A percentile compares a stretch with the other conserved stretches of the same genome.
These are phyloP conservation scores for Silurus aristotelis DNA, from an alignment of 2,797 vertebrate genomes.

Conservation along the genomic window DNA sequence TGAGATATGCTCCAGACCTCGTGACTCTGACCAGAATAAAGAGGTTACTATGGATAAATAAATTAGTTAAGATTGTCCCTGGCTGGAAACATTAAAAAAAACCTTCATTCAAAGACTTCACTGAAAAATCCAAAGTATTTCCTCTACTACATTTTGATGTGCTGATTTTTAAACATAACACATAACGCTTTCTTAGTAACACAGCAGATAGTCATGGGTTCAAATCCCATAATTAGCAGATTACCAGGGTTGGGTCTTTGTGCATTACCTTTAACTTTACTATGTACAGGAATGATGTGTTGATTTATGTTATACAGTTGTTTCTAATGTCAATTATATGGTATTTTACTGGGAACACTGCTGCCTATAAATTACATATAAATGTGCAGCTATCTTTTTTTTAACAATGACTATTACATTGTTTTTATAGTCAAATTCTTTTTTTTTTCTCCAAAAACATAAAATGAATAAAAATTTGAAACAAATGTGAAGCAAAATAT, in stretches of 20 bases:
- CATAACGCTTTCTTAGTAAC: neutral
- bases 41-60: neutral
- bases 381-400: neutral
- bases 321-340: neutral
- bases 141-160: neutral
- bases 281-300: neutral
- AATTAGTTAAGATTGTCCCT: neutral
- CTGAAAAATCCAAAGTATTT: neutral
- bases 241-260: neutral
- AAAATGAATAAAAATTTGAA: neutral
- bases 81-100: neutral
- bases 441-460: neutral
- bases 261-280: neutral
- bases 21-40: constrained; percentile 5
- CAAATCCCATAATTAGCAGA: neutral
- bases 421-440: no score
- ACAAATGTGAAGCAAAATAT: neutral
- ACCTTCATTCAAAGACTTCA: neutral
- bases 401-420: neutral
- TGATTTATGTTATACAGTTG: neutral
- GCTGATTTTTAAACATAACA: neutral
- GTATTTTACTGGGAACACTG: neutral
- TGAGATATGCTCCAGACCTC: neutral
- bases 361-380: neutral
- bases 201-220: neutral